These are phyloP conservation scores for Virgularia gustaviana DNA, from an alignment of 92 coral and sea anemone species.

Conservation along the genomic window DNA sequence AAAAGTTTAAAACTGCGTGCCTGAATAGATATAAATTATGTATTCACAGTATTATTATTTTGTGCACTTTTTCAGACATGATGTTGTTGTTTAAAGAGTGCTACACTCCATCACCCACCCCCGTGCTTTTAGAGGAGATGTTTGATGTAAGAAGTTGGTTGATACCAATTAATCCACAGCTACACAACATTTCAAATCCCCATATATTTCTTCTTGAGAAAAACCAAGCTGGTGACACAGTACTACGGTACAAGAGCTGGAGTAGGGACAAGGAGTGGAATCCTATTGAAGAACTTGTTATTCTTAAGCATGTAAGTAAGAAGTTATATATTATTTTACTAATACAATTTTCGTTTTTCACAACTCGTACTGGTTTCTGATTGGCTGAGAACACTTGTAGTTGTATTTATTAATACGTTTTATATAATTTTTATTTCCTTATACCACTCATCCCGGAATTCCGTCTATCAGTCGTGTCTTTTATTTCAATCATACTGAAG, in stretches of 20 bases:
- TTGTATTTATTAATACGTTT: too few species aligned
- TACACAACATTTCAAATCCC: slow-evolving; percentile 46
- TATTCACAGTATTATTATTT: not conserved
- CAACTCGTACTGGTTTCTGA: too few species aligned
- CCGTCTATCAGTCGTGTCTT: too few species aligned
- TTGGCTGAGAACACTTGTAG: too few species aligned
- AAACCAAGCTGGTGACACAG: slow-evolving; percentile 7
- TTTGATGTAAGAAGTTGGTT: slow-evolving; percentile 43
- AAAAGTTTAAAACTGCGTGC: too few species aligned
- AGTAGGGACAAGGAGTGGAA: slow-evolving; percentile 42
- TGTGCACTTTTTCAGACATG: slow-evolving; percentile 37
- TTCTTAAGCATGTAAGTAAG: not conserved
- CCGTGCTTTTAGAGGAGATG: slow-evolving; percentile 9
- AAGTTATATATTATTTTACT: too few species aligned
- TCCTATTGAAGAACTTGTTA: slow-evolving; percentile 12
- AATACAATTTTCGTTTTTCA: not conserved
- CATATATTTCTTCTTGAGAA: slow-evolving; percentile 40
- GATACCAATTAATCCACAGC: slow-evolving; percentile 1
- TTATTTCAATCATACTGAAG: too few species aligned
- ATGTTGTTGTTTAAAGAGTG: slow-evolving; percentile 7
- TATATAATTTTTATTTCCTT: too few species aligned
- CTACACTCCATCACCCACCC: slow-evolving; percentile 37
- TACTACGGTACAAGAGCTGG: slow-evolving; percentile 47
- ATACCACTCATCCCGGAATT: too few species aligned
- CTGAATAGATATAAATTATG: too few species aligned